Evolutionary conservation across 1,140 invertebrate genomes (phyloP).

Genomic region (Drosophila insularis): DNA sequence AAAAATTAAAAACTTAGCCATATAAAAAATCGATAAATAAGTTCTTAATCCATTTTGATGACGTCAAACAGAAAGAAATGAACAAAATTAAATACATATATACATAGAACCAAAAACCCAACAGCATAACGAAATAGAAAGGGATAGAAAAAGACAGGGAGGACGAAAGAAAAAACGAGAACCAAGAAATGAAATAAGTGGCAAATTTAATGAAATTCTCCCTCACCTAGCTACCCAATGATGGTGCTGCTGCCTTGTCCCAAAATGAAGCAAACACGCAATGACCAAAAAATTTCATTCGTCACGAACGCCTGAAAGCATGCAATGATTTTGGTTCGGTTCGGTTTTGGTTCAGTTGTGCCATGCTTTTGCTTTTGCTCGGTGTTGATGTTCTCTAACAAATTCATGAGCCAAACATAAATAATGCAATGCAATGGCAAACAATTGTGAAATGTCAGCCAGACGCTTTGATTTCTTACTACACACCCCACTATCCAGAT

Average conservation of each 20-base stretch:
- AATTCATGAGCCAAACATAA: slow-evolving; percentile 39
- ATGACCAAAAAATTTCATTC: slow-evolving; percentile 11
- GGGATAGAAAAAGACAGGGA: not conserved
- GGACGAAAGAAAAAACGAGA: not conserved
- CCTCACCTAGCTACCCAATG: not conserved
- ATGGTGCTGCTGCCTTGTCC: not conserved
- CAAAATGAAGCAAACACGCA: slow-evolving; percentile 32
- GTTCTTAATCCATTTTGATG: slow-evolving; percentile 58
- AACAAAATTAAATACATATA: not conserved
- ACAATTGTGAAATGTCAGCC: slow-evolving; percentile 38
- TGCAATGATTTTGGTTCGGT: slow-evolving; percentile 24
- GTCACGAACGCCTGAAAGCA: slow-evolving; percentile 21
- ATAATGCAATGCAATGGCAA: slow-evolving; percentile 46
- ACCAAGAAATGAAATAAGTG: slow-evolving; percentile 34
- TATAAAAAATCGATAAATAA: slow-evolving; percentile 58
- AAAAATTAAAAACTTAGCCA: not conserved
- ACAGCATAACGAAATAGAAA: too few relatives aligned
- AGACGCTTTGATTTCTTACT: slow-evolving; percentile 30
- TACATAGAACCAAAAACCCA: too few relatives aligned
- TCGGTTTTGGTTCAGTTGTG: not conserved
- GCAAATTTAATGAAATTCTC: slow-evolving; percentile 36
- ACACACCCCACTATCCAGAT: not conserved
- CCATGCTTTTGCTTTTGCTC: not conserved
- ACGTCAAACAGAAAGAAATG: slow-evolving; percentile 20
- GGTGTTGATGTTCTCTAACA: slow-evolving; percentile 5